Base-by-base conservation (phyloP, 2,888 invertebrate genomes). In the Stenotaenia linearis region DNA sequence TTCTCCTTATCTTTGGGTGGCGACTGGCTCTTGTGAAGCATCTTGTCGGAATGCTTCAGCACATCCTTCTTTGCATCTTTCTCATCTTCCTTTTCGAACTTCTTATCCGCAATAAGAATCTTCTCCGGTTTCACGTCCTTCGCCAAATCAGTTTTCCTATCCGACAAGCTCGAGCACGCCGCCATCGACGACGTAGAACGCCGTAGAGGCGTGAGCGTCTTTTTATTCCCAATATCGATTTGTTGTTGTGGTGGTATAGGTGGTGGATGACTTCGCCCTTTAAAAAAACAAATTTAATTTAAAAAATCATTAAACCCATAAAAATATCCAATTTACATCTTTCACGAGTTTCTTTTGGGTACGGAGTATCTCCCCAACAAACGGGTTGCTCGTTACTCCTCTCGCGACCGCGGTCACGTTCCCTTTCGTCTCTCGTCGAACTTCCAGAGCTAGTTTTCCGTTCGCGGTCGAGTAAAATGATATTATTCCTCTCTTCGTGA, bases 131-230 rank as follows among this genome's bases (percentile, higher is more conserved):
- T 81, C 4, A 76, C 21, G 37, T 84, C 84, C 81, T 85, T 85
- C 10, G 83, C 82, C 7, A 84, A 82, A 56, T 85, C 85, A 32
- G 83, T 83, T 81, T 85, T 85, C 40, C 84, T 82, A 10, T 85
- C 85, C 0, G 85, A 83, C 25, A 82, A 81, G 21, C 80, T 82
- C 1, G 85, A 84, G 80, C 84, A 83, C 45, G 83, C 84, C 2
- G 85, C 85, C 80, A 85, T 83, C 75, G 84, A 85, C 9, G 86
- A 85, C 50, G 86, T 85, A 77, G 85, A 84, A 56, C 87, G 83
- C 81, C 86, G 86, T 80, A 87, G 82, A 12, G 86, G 85, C 3
- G 86, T 86, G 81, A 85, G 84, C 81, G 84, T 85, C 82, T 85
- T 85, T 78, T 85, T 83, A 5, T 84, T 85, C 5, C 83, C 82